phyloP scores from a whole-genome alignment of 2,797 vertebrate genomes.

The Meriones psammophilus region DNA sequence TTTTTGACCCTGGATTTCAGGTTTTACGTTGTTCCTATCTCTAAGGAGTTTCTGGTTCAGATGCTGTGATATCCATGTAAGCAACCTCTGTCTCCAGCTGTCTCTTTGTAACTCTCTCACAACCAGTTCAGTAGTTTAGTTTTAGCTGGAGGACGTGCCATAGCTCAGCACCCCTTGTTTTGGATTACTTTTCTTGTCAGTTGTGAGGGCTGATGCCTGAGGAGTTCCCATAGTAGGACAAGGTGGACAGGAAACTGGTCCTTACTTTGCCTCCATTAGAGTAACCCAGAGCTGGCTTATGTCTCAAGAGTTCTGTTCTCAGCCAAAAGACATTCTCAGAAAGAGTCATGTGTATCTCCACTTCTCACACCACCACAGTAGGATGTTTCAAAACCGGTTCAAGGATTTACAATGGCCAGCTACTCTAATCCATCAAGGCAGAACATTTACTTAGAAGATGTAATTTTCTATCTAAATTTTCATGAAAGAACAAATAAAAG shows the following conservation, averaged over 20 bases:
- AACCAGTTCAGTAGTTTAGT: not conserved
- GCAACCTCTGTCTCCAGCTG: not conserved
- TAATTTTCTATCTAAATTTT: conserved; percentile 21
- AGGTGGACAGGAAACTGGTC: not conserved
- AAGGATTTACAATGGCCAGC: not conserved
- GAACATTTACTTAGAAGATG: not conserved
- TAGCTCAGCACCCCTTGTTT: not conserved
- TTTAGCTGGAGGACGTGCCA: not conserved
- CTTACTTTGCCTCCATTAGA: not conserved
- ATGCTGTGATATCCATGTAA: not conserved
- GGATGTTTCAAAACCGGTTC: not conserved
- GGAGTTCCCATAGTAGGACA: not conserved
- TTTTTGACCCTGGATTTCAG: not conserved
- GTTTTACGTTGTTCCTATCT: not conserved
- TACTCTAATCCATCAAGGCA: not conserved
- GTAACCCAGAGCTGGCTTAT: not conserved
- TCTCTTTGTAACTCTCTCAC: not conserved
- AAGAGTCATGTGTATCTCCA: not conserved
- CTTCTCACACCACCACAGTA: not conserved
- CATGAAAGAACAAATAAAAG: not conserved
- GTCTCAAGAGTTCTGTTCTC: not conserved
- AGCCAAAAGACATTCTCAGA: not conserved
- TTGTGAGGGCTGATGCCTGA: not conserved
- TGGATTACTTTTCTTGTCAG: not conserved
- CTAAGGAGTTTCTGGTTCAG: not conserved